These are phyloP conservation scores for Catostomus latipinnis DNA, from an alignment of 2,797 vertebrate species.

Conservation along the genomic window DNA sequence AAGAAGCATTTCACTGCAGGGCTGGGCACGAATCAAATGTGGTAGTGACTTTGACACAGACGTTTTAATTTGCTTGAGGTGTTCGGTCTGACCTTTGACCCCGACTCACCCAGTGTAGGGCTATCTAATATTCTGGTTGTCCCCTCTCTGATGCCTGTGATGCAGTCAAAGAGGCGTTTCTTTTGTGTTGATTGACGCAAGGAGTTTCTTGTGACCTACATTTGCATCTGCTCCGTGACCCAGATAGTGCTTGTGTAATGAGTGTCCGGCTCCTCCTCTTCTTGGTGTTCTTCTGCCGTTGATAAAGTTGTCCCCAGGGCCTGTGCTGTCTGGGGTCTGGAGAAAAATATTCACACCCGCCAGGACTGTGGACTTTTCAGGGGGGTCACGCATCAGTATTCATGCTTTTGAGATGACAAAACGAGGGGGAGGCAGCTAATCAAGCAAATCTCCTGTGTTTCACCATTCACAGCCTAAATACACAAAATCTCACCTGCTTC, in stretches of 20 bases:
- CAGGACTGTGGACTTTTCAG: conserved; percentile 10
- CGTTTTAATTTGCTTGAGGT: conserved; percentile 47
- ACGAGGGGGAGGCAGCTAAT: conserved; percentile 11
- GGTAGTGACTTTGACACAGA: conserved; percentile 51
- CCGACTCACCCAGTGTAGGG: conserved; percentile 36
- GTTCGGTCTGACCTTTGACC: conserved; percentile 45
- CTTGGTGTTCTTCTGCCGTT: conserved; percentile 1
- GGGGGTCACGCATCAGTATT: conserved; percentile 66
- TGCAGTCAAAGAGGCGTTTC: conserved; percentile 44
- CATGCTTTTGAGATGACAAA: conserved; percentile 41
- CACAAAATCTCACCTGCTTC: conserved; percentile 50
- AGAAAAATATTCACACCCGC: conserved; percentile 57
- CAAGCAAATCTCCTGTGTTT: conserved; percentile 43
- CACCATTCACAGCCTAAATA: conserved; percentile 16
- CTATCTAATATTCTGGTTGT: conserved; percentile 58
- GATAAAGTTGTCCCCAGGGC: conserved; percentile 67
- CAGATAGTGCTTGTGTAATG: conserved; percentile 73
- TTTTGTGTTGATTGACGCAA: conserved; percentile 73
- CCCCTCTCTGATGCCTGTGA: conserved; percentile 53
- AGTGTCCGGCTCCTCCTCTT: conserved; percentile 50
- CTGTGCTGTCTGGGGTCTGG: conserved; percentile 69
- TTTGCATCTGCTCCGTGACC: conserved; percentile 80
- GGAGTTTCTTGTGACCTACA: conserved; percentile 78
- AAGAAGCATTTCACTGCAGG: conserved; percentile 13
- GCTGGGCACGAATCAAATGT: conserved; percentile 23